Percentiles rank a stretch among this genome's conserved stretches.
Conservation (phyloP, 1,140 invertebrate genomes). For the Trichogramma pretiosum region DNA sequence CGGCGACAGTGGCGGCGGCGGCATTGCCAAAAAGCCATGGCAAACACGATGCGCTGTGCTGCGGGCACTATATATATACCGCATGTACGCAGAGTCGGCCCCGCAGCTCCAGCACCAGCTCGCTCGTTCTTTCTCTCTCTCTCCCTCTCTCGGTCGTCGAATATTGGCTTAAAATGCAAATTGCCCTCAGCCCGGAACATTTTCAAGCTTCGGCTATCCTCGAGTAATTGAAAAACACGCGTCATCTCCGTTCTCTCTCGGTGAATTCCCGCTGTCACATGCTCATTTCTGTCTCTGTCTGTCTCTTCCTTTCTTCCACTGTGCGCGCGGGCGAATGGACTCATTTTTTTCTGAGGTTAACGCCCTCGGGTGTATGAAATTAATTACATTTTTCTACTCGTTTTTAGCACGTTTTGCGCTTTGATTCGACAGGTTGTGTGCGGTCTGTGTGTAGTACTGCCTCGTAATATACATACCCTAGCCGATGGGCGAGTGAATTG, state of each 20-base stretch:
- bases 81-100: constrained; percentile 18
- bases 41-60: too few relatives aligned
- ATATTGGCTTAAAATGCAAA: constrained; percentile 42
- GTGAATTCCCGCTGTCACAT: constrained; percentile 7
- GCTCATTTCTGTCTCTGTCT: too few relatives aligned
- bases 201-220: constrained; percentile 17
- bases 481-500: too few relatives aligned
- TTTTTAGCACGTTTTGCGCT: too few relatives aligned
- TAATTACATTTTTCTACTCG: neutral
- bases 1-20: too few relatives aligned
- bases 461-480: too few relatives aligned
- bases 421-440: too few relatives aligned
- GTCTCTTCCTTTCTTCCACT: too few relatives aligned
- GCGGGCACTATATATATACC: too few relatives aligned
- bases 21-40: neutral
- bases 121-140: neutral
- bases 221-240: constrained; percentile 38
- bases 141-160: constrained; percentile 17
- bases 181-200: constrained; percentile 23
- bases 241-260: constrained; percentile 27
- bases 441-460: too few relatives aligned
- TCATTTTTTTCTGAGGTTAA: neutral
- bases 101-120: constrained; percentile 5
- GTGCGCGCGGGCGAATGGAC: too few relatives aligned
- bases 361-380: neutral